phyloP scores from a whole-genome alignment of 2,113 vertebrate species.

The Panurus biarmicus region DNA sequence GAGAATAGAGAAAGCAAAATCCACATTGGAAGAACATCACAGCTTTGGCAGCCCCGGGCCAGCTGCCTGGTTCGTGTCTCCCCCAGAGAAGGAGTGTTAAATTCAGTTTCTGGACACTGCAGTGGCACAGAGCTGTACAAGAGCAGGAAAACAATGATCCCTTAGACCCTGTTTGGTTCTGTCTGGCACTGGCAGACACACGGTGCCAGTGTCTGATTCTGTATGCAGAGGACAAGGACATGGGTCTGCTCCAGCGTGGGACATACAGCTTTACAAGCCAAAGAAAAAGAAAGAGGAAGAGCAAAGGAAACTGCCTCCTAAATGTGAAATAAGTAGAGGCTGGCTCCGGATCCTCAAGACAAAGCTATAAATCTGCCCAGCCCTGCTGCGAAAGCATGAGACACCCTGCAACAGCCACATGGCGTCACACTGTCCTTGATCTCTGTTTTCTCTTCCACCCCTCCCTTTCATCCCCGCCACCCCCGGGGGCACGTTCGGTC shows the following conservation, averaged over 20 bases:
- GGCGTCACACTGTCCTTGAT: conserved; percentile 14
- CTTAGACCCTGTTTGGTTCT: neutral
- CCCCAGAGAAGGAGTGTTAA: neutral
- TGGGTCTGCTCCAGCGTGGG: neutral
- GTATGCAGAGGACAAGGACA: neutral
- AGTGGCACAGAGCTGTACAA: neutral
- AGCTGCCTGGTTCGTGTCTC: neutral
- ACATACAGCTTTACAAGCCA: neutral
- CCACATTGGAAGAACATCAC: neutral
- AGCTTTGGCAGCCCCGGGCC: neutral
- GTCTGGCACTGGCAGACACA: neutral
- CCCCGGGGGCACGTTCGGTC: neutral
- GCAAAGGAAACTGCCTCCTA: neutral
- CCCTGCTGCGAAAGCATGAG: neutral
- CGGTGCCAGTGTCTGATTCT: neutral
- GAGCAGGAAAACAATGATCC: neutral
- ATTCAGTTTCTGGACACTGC: neutral
- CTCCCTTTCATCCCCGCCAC: neutral
- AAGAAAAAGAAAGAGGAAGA: neutral
- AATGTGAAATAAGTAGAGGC: neutral
- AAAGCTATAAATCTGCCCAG: conserved; percentile 24
- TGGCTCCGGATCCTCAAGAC: conserved; percentile 23
- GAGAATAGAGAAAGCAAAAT: neutral
- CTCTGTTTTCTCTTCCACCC: conserved; percentile 2
- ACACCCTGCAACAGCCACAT: neutral